Conservation (phyloP, 37 sponge, comb jelly and placozoan species). For the Tethya wilhelma region DNA sequence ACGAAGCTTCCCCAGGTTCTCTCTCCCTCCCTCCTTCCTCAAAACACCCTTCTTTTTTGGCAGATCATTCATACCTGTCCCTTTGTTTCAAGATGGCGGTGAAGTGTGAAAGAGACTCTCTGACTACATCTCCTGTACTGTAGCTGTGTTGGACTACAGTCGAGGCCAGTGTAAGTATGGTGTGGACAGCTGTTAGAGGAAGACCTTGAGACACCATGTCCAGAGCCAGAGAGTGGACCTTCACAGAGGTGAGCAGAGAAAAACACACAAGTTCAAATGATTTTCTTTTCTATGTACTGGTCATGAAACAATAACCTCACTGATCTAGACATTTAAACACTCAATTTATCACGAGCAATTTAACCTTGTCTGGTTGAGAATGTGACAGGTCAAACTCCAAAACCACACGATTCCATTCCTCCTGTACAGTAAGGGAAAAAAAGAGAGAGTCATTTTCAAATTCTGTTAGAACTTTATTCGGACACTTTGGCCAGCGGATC, state of each 20-base stretch:
- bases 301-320: no score
- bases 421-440: no score
- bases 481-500: no score
- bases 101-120: background rate
- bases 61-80: no score
- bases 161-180: slow-evolving; percentile 3
- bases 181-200: slow-evolving; percentile 6
- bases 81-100: no score
- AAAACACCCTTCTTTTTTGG: no score
- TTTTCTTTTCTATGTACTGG: background rate
- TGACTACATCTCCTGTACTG: background rate
- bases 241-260: background rate
- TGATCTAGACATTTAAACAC: no score
- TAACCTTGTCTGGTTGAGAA: slow-evolving; percentile 33
- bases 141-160: no score
- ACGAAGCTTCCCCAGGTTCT: background rate
- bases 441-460: no score
- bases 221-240: slow-evolving; percentile 23
- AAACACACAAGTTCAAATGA: background rate
- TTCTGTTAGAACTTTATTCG: no score
- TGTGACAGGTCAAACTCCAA: slow-evolving; percentile 37
- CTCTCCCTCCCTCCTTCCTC: no score
- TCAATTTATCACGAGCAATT: no score
- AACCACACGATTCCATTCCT: slow-evolving; percentile 20
- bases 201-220: slow-evolving; percentile 1